Evolutionary conservation across 2,797 vertebrate genomes (phyloP).

Genomic region (Sebastolobus alascanus): DNA sequence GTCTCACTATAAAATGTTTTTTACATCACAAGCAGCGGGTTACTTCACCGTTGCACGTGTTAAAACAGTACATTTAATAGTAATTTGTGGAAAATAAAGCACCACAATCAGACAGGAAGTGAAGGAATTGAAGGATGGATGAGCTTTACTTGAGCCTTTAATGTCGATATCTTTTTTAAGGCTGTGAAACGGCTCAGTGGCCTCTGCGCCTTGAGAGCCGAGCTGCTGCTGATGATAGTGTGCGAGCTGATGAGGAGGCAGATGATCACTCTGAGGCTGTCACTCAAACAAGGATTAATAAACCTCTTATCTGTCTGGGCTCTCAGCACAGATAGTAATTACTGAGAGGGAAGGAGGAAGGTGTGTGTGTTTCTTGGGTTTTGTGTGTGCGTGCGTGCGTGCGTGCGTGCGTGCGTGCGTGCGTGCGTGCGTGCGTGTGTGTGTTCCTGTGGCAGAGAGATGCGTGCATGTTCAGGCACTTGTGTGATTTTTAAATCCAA

Average conservation of each 20-base stretch:
- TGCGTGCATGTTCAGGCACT: not conserved
- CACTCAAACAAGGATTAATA: slow-evolving; percentile 54
- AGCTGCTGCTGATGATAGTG: slow-evolving; percentile 16
- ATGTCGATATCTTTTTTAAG: not conserved
- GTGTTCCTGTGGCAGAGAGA: not conserved
- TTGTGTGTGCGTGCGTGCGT: not conserved
- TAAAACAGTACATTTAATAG: not conserved
- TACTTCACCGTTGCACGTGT: not conserved
- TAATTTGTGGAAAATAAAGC: not conserved
- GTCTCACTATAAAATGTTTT: not conserved
- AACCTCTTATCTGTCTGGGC: slow-evolving; percentile 59
- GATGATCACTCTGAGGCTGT: slow-evolving; percentile 49
- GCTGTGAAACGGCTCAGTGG: not conserved
- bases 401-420: not conserved
- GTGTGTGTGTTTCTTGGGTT: not conserved
- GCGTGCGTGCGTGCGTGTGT: not conserved
- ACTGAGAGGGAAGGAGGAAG: slow-evolving; percentile 13
- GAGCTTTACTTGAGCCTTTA: not conserved
- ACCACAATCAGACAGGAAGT: not conserved
- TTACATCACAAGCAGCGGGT: not conserved
- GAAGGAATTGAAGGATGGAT: not conserved
- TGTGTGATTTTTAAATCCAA: slow-evolving; percentile 3
- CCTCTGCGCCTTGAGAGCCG: not conserved
- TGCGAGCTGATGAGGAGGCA: slow-evolving; percentile 41
- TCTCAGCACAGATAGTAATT: slow-evolving; percentile 24